Evolutionary conservation across 2,888 invertebrate species (phyloP).

Genomic region (Idaea aversata): DNA sequence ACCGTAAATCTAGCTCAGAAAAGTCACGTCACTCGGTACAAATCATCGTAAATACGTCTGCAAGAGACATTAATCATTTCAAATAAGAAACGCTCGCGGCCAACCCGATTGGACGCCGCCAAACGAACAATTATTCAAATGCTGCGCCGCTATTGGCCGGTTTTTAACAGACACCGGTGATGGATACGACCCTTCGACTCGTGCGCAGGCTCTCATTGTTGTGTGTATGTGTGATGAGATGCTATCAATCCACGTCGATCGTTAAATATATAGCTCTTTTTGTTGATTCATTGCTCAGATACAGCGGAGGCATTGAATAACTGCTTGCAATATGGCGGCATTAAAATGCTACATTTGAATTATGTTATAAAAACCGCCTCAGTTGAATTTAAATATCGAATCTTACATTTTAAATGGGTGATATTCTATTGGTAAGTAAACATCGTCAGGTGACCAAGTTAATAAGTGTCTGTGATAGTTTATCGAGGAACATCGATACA

Average conservation of each 20-base stretch:
- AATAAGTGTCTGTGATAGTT: slow-evolving; percentile 41
- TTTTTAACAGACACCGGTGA: slow-evolving; percentile 72
- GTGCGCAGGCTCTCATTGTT: slow-evolving; percentile 62
- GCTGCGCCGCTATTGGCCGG: slow-evolving; percentile 62
- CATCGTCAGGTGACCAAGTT: slow-evolving; percentile 13
- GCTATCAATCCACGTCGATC: slow-evolving; percentile 40
- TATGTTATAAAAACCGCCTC: slow-evolving; percentile 10
- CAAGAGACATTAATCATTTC: slow-evolving; percentile 70
- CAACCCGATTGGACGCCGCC: slow-evolving; percentile 65
- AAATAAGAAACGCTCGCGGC: slow-evolving; percentile 65
- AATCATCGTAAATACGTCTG: slow-evolving; percentile 75
- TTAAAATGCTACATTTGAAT: slow-evolving; percentile 21
- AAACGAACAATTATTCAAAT: slow-evolving; percentile 78
- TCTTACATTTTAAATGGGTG: not conserved
- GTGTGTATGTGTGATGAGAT: slow-evolving; percentile 49
- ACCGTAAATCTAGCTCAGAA: slow-evolving; percentile 65
- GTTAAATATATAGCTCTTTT: slow-evolving; percentile 45
- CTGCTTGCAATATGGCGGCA: slow-evolving; percentile 31
- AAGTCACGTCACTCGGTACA: slow-evolving; percentile 61
- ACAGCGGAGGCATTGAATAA: slow-evolving; percentile 32
- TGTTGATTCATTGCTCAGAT: slow-evolving; percentile 32
- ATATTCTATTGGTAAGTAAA: no score
- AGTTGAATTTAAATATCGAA: not conserved
- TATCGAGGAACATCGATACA: slow-evolving; percentile 34
- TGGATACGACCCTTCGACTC: slow-evolving; percentile 77